Evolutionary conservation across 2,113 vertebrate species (phyloP), one percentile per base, ranked within the genome.

Genomic region (Pluvialis apricaria): DNA sequence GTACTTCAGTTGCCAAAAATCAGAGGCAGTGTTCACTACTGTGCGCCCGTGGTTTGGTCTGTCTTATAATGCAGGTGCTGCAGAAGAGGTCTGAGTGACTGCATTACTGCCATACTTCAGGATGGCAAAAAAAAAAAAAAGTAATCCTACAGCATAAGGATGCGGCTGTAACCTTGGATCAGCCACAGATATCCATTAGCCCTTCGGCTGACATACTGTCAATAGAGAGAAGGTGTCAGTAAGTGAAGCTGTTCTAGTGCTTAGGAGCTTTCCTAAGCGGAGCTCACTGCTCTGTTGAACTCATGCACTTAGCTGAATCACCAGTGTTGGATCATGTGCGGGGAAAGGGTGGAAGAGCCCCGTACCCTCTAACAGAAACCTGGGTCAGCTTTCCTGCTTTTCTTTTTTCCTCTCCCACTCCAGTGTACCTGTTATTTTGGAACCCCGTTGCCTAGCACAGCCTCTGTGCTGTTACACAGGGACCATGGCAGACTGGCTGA

Each of bases 341-440:
- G 13, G 32, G 58, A 13, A 45, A 61, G 32, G 34, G 14, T 72
- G 20, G 77, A 76, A 82, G 64, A 86, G 29, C 60, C 75, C 51
- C 4, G 2, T 38, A 15, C 10, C 24, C 26, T 87, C 55, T 42
- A 77, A 40, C 45, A 80, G 70, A 92, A 89, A 40, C 61, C 31
- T 40, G 24, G 6, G 22, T 88, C 49, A 76, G 7, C 44, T 96
- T 73, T 82, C n/a, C 42, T 71, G 26, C 34, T 76, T 84, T 77
- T 82, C 18, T 82, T 87, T 78, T 78, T 49, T 47, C 25, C 18
- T 87, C 36, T 96, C 36, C 11, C 11, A 21, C 52, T 96, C 44
- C 80, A 97, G 97, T 38, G 64, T 94, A n/a, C 97, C 97, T 0
- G 16, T 97, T 77, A 45, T 95, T 86, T 92, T 98, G 96, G 97